These are phyloP conservation scores for Acanthopleura granulata DNA, from an alignment of 2,888 invertebrate species.

Conservation along the genomic window DNA sequence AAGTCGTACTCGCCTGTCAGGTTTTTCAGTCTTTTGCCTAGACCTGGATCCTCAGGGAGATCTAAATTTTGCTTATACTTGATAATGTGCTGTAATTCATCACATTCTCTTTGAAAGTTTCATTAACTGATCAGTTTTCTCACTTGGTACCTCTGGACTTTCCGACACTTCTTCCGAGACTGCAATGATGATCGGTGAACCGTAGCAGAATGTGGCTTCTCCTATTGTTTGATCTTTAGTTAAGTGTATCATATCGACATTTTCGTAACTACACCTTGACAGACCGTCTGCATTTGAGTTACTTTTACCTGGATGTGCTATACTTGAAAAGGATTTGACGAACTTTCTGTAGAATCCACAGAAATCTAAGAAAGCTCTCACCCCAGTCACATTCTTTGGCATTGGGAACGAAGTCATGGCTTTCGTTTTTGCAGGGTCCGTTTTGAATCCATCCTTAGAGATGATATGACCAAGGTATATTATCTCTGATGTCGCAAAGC, in stretches of 20 bases:
- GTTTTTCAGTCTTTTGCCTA: slow-evolving; percentile 11
- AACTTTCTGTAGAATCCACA: slow-evolving; percentile 41
- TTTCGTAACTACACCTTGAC: neutral
- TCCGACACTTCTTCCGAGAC: too few species aligned
- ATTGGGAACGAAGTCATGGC: slow-evolving; percentile 21
- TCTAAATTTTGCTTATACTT: neutral
- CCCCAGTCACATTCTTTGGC: slow-evolving; percentile 14
- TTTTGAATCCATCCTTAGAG: slow-evolving; percentile 22
- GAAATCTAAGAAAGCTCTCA: slow-evolving; percentile 22
- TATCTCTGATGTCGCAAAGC: slow-evolving; percentile 23
- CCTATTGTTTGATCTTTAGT: too few species aligned
- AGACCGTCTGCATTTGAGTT: slow-evolving; percentile 14
- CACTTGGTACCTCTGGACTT: too few species aligned
- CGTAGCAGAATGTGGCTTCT: too few species aligned
- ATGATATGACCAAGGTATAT: slow-evolving; percentile 27
- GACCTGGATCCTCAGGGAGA: slow-evolving; percentile 3
- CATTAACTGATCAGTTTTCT: too few species aligned
- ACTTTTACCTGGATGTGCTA: slow-evolving; percentile 33
- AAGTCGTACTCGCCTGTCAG: slow-evolving; percentile 22
- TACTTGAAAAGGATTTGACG: slow-evolving; percentile 36
- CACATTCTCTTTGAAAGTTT: neutral
- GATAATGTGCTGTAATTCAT: neutral
- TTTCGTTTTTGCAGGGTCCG: slow-evolving; percentile 21
- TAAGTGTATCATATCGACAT: too few species aligned
- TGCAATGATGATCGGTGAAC: too few species aligned